Evolutionary conservation across 2,888 invertebrate genomes (phyloP), one percentile per base, ranked within the genome.

Genomic region (Heliconius ismenius): DNA sequence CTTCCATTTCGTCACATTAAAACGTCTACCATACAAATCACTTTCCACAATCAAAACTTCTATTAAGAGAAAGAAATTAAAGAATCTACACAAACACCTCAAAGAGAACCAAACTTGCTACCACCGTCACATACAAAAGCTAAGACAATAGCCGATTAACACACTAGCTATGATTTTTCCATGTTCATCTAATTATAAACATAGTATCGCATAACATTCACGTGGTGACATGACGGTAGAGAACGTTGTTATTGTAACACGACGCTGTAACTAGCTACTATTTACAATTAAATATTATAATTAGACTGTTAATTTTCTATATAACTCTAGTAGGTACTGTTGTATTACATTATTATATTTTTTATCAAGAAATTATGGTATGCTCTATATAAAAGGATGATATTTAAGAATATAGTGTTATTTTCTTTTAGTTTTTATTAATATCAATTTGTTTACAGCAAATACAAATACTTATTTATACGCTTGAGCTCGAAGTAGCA

Each of bases 131-230:
- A n/a, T 6, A 36, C 39, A 24, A n/a, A 32, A 62, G 62, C 39
- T 6, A n/a, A 6, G 39, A 39, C 65, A 65, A 65, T 36, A 21
- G n/a, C 65, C n/a, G 9, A 62, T 60, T 39, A 36, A 6, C 69
- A 54, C 32, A 24, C 36, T n/a, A 60, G 15, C 36, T 32, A 28
- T 36, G 62, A 62, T 63, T 73, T 73, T 62, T 73, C 73, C 73
- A 73, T n/a, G 67, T 67, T 36, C 70, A 70, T 70, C 36, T 70
- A 70, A 70, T 70, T 74, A 64, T 39, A 76, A 49, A 76, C 72
- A 73, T 76, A 76, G 67, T 76, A 76, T 76, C 76, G 65, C 28
- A 58, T 76, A 49, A 58, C 62, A 64, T 69, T 73, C 76, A 72
- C 72, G 72, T 65, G 76, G 72, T 73, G 58, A 62, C 62, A 62